Evolutionary conservation across 64 coral and sea anemone genomes (phyloP), one percentile per base, ranked within the genome.

Genomic region (Catalaphyllia jardinei): DNA sequence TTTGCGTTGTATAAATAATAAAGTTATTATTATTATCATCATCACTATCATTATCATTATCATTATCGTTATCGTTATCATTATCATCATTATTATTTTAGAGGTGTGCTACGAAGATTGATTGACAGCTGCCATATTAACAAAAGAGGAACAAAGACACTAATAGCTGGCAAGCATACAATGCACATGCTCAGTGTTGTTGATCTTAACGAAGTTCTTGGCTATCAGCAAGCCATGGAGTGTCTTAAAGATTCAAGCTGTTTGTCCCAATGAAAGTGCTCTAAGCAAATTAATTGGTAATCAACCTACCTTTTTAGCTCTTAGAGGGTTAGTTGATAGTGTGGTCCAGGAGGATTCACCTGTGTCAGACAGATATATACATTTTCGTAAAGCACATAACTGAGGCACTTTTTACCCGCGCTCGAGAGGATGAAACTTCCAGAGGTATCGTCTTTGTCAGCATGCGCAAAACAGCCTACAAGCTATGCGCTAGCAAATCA

Each of bases 381-480:
- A 46, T 46, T 46, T 5, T 46, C 39, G 50, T 87, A 12, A 60
- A 67, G 28, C 3, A 75, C 2, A 88, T n/a, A n/a, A n/a, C 49
- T 91, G 12, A 72, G 55, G 28, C 8, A 75, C 1, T 94, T 82
- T n/a, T 88, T 7, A 18, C 15, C 35, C 82, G 62, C 2, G 62
- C 75, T 71, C 61, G 51, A 16, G 8, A 31, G 28, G 86, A 89
- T 79, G 38, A 25, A 52, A 74, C 61, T 31, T 64, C 63, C 31
- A 60, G 85, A 69, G 97, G 93, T 20, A 99, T 99, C 49, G 81
- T 99, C 49, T 95, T 99, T 77, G 97, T 99, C 4, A 87, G 73
- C 49, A 99, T 95, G 91, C 85, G 97, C 5, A 95, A 90, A 75
- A 99, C 97, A 72, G 91, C 90, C 55, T 52, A 88, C 24, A 95